phyloP scores from a whole-genome alignment of 2,888 invertebrate species.

The Ennomos erosarius region DNA sequence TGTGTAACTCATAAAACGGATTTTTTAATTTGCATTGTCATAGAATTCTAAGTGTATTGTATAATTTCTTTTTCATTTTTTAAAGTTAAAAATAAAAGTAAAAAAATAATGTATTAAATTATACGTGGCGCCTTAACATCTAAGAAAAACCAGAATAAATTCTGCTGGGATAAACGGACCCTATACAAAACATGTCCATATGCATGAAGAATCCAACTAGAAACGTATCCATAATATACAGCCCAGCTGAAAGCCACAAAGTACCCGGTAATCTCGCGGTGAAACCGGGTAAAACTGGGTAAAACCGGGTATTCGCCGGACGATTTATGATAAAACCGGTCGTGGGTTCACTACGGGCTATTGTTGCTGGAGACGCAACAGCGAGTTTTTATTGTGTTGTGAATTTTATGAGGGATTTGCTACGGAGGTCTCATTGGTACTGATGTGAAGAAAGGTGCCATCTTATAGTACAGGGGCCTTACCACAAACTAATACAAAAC shows the following conservation, averaged over 20 bases:
- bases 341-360: slow-evolving; percentile 14
- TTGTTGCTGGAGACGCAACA: slow-evolving; percentile 19
- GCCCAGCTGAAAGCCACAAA: slow-evolving; percentile 70
- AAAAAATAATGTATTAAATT: too few species aligned
- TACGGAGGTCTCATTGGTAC: neutral
- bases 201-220: slow-evolving; percentile 5
- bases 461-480: too few species aligned
- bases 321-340: slow-evolving; percentile 36
- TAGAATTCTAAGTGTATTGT: too few species aligned
- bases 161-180: too few species aligned
- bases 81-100: too few species aligned
- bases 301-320: slow-evolving; percentile 31
- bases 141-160: too few species aligned
- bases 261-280: slow-evolving; percentile 66
- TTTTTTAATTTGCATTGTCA: too few species aligned
- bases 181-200: slow-evolving; percentile 3
- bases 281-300: slow-evolving; percentile 50
- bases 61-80: too few species aligned
- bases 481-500: too few species aligned
- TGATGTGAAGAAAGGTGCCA: too few species aligned
- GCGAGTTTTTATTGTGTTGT: slow-evolving; percentile 18
- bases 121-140: too few species aligned
- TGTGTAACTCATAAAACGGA: too few species aligned
- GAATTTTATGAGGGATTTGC: slow-evolving; percentile 14
- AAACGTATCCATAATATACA: slow-evolving; percentile 54